Percentiles rank a stretch among this genome's conserved stretches.
phyloP scores from a whole-genome alignment of 2,888 invertebrate genomes.

The Pristionchus entomophagus region DNA sequence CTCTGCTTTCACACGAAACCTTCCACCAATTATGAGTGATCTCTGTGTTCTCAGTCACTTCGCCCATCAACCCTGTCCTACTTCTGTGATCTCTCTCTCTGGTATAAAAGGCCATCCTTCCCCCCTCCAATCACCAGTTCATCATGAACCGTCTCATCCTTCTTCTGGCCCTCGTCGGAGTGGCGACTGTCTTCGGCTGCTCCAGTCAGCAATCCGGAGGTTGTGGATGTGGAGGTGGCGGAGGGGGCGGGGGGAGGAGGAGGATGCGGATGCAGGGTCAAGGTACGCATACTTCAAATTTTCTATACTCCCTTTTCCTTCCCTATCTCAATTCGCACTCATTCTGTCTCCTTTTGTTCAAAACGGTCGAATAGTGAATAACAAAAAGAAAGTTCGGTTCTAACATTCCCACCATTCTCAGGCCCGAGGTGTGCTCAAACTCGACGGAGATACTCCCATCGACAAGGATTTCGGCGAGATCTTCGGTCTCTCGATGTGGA shows the following conservation, averaged over 20 bases:
- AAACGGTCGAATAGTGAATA: too few species aligned
- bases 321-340: neutral
- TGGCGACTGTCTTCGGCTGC: constrained; percentile 6
- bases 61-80: too few species aligned
- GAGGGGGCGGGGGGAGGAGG: constrained; percentile 37
- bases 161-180: constrained; percentile 18
- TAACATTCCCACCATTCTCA: neutral
- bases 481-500: constrained; percentile 6
- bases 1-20: too few species aligned
- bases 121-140: neutral
- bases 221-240: constrained; percentile 16
- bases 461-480: constrained; percentile 34
- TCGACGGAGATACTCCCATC: neutral
- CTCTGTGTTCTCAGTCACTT: too few species aligned
- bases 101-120: neutral
- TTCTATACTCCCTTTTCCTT: neutral
- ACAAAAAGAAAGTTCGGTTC: too few species aligned
- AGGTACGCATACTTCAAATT: neutral
- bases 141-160: constrained; percentile 16
- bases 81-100: too few species aligned
- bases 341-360: neutral
- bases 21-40: too few species aligned
- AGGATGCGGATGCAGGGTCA: neutral
- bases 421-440: constrained; percentile 37
- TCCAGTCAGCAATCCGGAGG: constrained; percentile 1